Evolutionary conservation across 1,140 invertebrate species (phyloP), one percentile per base, ranked within the genome.

Genomic region (Drosophila triauraria): DNA sequence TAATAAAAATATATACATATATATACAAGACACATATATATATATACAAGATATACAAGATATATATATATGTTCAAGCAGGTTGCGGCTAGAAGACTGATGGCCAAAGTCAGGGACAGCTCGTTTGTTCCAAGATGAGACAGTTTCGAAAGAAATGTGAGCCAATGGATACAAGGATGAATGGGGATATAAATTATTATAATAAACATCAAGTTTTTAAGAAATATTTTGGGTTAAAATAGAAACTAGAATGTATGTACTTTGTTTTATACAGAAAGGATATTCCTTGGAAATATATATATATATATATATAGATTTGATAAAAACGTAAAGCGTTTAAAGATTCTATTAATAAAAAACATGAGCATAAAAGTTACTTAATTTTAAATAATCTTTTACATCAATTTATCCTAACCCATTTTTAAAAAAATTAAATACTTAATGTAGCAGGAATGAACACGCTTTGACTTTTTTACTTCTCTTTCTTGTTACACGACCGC

Each of bases 51-150:
- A 74, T 51, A 46, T 38, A n/a, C n/a, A n/a, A n/a, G n/a, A 27
- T 43, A 27, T 40, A 17, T 13, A 35, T 30, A 23, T 35, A 32
- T 9, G 25, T 27, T 27, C n/a, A 25, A 54, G 60, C 35, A 61
- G 32, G 38, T 74, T 67, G 56, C 7, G 13, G 38, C 63, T 47
- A 50, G 23, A 68, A 70, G 67, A 77, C 48, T 77, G 48, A 77
- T 77, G 72, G 43, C 56, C 74, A 61, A 56, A 77, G 75, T 77
- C 75, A 68, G 30, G 74, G 27, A 40, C 38, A 77, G n/a, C 47
- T 64, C 44, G 61, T 76, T 76, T 76, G 53, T 64, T 76, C 9
- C 27, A 35, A 43, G 67, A 43, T 59, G 65, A 54, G 40, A 70
- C 62, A 67, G 62, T 68, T 67, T 46, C 23, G 40, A 54, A 38